phyloP scores from a whole-genome alignment of 2,113 vertebrate genomes.

The Sylvietta virens region DNA sequence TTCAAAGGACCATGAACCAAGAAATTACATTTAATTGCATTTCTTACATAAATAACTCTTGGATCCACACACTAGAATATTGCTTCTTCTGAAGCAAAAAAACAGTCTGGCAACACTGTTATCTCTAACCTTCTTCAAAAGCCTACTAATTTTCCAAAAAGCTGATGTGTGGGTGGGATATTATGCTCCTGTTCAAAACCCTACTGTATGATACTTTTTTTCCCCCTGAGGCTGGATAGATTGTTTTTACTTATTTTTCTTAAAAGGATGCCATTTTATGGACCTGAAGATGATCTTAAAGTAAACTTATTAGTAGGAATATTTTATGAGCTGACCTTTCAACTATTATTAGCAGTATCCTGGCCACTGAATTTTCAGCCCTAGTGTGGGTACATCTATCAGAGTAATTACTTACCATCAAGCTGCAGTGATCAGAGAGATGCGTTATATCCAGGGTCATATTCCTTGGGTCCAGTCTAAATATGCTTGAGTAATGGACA shows the following conservation, averaged over 20 bases:
- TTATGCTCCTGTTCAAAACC: background rate
- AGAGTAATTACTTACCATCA: background rate
- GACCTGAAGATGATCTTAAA: background rate
- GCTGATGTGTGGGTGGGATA: background rate
- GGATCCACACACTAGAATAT: background rate
- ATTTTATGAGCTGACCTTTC: background rate
- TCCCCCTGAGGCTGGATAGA: background rate
- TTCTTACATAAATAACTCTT: background rate
- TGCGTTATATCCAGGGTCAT: background rate
- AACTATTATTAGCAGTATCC: background rate
- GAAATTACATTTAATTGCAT: background rate
- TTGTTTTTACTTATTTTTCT: background rate
- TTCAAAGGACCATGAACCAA: background rate
- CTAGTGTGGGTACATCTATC: background rate
- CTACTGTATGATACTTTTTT: background rate
- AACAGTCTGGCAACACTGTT: background rate
- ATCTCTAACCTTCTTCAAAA: background rate
- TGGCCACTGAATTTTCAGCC: background rate
- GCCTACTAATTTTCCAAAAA: background rate
- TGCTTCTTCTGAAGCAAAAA: background rate
- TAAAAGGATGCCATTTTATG: background rate
- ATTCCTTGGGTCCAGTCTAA: background rate
- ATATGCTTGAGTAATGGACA: background rate
- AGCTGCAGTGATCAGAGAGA: background rate
- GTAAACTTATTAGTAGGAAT: background rate